Percentiles rank a stretch among this genome's conserved stretches.
These are phyloP conservation scores for Puntigrus tetrazona DNA, from an alignment of 2,113 vertebrate species.

Conservation along the genomic window DNA sequence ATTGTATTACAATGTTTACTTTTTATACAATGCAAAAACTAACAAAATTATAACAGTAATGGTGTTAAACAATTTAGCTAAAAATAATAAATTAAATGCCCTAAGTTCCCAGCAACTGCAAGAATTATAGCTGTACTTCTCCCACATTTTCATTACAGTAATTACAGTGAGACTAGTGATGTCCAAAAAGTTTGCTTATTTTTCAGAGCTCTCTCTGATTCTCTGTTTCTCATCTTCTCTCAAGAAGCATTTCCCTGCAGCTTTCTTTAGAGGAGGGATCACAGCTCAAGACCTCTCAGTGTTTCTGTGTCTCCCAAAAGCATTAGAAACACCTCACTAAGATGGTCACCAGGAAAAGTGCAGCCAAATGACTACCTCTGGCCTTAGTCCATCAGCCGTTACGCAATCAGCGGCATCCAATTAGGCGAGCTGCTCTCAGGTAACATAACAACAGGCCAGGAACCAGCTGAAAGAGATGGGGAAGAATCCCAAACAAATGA, in stretches of 20 bases:
- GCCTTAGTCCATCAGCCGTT: constrained; percentile 62
- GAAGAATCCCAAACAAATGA: constrained; percentile 21
- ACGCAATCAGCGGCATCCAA: constrained; percentile 70
- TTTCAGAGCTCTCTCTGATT: neutral
- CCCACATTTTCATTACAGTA: neutral
- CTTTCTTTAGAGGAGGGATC: neutral
- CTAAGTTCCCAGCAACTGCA: no score
- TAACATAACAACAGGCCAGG: constrained; percentile 63
- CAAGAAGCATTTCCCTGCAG: neutral
- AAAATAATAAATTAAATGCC: no score
- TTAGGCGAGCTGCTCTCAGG: constrained; percentile 67
- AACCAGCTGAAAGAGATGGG: constrained; percentile 2
- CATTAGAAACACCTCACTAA: neutral
- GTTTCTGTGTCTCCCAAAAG: neutral
- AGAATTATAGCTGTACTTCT: neutral
- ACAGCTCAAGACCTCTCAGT: constrained; percentile 13
- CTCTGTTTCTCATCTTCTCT: neutral
- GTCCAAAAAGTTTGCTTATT: neutral
- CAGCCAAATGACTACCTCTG: constrained; percentile 60
- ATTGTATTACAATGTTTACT: no score
- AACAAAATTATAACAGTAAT: no score
- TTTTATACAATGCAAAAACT: no score
- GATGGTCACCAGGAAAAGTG: constrained; percentile 51
- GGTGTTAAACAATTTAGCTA: no score
- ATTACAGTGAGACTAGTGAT: neutral